Evolutionary conservation across 2,888 invertebrate species (phyloP).

Genomic region (Prosopocoilus inquinatus): DNA sequence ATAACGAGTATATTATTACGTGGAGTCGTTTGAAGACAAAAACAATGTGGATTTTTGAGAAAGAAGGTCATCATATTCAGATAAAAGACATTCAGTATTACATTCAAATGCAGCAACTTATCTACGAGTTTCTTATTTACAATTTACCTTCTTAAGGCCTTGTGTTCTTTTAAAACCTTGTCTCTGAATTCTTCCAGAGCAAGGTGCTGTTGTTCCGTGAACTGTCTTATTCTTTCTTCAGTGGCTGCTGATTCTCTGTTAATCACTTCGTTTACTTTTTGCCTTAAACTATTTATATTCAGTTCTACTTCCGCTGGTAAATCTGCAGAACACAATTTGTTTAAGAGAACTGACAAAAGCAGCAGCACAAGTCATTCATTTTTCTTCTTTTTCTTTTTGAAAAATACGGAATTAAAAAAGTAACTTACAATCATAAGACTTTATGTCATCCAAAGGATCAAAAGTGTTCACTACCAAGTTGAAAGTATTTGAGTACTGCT

Average conservation of each 20-base stretch:
- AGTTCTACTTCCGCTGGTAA: slow-evolving; percentile 55
- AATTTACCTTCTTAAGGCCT: slow-evolving; percentile 61
- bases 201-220: slow-evolving; percentile 72
- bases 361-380: not conserved
- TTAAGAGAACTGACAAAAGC: not conserved
- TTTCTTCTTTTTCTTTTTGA: too few relatives aligned
- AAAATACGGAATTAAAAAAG: not conserved
- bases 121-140: too few relatives aligned
- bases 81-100: too few relatives aligned
- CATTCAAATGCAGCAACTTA: too few relatives aligned
- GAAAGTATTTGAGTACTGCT: slow-evolving; percentile 70
- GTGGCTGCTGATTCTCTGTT: slow-evolving; percentile 68
- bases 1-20: too few relatives aligned
- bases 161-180: slow-evolving; percentile 70
- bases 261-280: slow-evolving; percentile 66
- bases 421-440: slow-evolving; percentile 19
- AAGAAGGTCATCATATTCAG: too few relatives aligned
- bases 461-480: slow-evolving; percentile 49
- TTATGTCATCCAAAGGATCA: slow-evolving; percentile 10
- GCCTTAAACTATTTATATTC: slow-evolving; percentile 61
- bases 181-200: slow-evolving; percentile 71
- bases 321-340: slow-evolving; percentile 40
- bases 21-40: too few relatives aligned
- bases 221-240: slow-evolving; percentile 74
- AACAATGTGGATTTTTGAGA: too few relatives aligned